Evolutionary conservation across 2,797 vertebrate genomes (phyloP).

Genomic region (Triplophysa bombifrons): DNA sequence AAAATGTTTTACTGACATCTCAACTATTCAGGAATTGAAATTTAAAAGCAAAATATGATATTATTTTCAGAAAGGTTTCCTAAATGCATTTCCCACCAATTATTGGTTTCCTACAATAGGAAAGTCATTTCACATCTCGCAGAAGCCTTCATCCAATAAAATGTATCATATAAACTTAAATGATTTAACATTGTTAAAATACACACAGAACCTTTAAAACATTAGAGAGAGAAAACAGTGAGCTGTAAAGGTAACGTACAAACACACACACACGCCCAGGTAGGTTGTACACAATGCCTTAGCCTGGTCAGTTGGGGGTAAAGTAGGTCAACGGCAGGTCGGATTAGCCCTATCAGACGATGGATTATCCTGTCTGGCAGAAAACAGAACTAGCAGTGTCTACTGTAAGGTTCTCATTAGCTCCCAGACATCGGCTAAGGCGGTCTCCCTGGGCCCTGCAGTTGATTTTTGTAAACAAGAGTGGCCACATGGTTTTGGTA

Average conservation of each 20-base stretch:
- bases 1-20: background rate
- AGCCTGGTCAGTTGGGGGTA: constrained; percentile 4
- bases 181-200: too few species aligned
- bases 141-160: too few species aligned
- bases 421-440: constrained; percentile 48
- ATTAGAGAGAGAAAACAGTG: too few species aligned
- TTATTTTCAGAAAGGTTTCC: too few species aligned
- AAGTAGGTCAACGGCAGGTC: constrained; percentile 56
- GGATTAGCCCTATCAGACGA: constrained; percentile 74
- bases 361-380: constrained; percentile 70
- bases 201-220: too few species aligned
- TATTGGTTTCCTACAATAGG: too few species aligned
- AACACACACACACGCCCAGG: background rate
- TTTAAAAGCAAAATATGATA: too few species aligned
- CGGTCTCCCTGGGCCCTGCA: constrained; percentile 20
- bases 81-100: too few species aligned
- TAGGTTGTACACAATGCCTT: constrained; percentile 11
- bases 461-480: constrained; percentile 48
- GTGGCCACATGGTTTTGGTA: constrained; percentile 44
- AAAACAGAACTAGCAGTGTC: constrained; percentile 47
- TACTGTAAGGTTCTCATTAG: constrained; percentile 50
- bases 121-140: too few species aligned
- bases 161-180: too few species aligned
- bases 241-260: too few species aligned
- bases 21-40: too few species aligned